Evolutionary conservation across 2,113 vertebrate genomes (phyloP).

Genomic region (Tinamus guttatus): DNA sequence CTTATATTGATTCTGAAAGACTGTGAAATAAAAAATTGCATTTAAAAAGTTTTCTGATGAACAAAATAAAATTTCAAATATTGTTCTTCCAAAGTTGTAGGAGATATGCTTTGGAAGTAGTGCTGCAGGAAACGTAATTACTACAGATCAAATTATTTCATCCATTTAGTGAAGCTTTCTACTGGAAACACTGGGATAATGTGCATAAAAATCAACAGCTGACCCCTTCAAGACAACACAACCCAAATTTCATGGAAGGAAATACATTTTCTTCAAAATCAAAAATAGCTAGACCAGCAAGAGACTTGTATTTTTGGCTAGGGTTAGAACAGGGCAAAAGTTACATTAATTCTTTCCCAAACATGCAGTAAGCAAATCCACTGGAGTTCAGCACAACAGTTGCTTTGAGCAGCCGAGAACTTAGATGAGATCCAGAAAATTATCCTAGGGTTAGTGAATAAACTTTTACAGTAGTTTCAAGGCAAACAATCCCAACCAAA

Average conservation of each 20-base stretch:
- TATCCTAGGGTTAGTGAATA: slow-evolving; percentile 15
- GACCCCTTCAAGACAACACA: background rate
- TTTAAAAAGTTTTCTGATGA: background rate
- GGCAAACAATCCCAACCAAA: slow-evolving; percentile 10
- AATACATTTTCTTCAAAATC: background rate
- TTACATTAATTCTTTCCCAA: slow-evolving; percentile 19
- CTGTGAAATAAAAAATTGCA: background rate
- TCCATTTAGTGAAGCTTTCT: background rate
- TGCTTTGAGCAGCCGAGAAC: slow-evolving; percentile 9
- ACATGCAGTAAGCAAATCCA: slow-evolving; percentile 26
- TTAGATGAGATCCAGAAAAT: slow-evolving; percentile 18
- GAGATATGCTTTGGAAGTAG: background rate
- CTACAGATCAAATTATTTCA: background rate
- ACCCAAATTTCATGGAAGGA: background rate
- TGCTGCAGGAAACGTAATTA: background rate
- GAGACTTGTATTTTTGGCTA: background rate
- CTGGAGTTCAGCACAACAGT: background rate
- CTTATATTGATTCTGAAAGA: background rate
- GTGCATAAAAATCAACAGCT: background rate
- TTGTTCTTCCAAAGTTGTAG: background rate
- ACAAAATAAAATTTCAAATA: background rate
- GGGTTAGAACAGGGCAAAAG: background rate
- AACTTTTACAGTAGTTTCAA: background rate
- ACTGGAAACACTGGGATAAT: background rate
- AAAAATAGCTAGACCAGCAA: background rate